phyloP scores from a whole-genome alignment of 1,140 invertebrate genomes.

The Parasteatoda tepidariorum region DNA sequence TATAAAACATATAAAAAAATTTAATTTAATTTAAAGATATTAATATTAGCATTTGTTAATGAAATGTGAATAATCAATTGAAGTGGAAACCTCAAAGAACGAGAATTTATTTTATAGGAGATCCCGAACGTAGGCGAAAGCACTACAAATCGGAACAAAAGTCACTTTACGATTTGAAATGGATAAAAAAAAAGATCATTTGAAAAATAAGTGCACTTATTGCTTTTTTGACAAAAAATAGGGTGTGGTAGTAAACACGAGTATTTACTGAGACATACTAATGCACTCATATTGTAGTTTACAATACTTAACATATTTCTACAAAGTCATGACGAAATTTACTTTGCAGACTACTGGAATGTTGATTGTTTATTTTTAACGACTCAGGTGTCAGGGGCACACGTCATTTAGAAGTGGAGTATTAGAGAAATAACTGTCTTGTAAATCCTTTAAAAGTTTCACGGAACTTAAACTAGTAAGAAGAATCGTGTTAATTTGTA shows the following conservation, averaged over 20 bases:
- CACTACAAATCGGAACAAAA: not conserved
- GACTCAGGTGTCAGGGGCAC: no score
- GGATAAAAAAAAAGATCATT: not conserved
- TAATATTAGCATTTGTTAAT: no score
- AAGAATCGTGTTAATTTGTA: no score
- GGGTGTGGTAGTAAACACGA: not conserved
- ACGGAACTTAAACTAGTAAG: no score
- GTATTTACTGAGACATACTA: not conserved
- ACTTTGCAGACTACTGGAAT: not conserved
- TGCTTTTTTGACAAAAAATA: not conserved
- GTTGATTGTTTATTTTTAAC: not conserved
- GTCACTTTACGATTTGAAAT: not conserved
- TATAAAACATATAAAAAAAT: no score
- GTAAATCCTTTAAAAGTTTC: no score
- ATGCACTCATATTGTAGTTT: not conserved
- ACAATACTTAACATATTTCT: not conserved
- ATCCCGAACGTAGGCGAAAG: not conserved
- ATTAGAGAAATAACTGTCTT: no score
- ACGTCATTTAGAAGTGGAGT: no score
- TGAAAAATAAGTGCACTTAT: not conserved
- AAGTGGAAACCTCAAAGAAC: no score
- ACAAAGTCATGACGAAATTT: not conserved
- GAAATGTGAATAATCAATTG: no score
- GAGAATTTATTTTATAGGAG: not conserved
- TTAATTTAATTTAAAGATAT: no score